Conservation (phyloP, 1,140 invertebrate species). For the Papilio polytes region DNA sequence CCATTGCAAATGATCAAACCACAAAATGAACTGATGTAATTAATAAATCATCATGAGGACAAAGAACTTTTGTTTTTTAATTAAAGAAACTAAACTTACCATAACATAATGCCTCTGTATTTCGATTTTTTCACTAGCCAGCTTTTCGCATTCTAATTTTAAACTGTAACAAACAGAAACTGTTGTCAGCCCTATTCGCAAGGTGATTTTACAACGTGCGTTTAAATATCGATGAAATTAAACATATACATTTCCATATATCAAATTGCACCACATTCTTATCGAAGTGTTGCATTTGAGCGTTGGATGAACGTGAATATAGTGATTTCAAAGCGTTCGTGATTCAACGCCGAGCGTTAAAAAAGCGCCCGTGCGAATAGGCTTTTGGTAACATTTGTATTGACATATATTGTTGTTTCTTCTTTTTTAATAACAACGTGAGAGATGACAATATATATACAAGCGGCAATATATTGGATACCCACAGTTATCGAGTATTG, state of each 20-base stretch:
- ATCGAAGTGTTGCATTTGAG: too few species aligned
- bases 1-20: slow-evolving; percentile 56
- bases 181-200: background rate
- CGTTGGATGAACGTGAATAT: too few species aligned
- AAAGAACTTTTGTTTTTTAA: slow-evolving; percentile 33
- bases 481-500: background rate
- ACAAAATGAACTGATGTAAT: slow-evolving; percentile 46
- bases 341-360: too few species aligned
- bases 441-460: background rate
- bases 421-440: background rate
- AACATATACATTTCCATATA: too few species aligned
- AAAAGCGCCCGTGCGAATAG: too few species aligned
- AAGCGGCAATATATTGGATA: background rate
- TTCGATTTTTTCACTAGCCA: slow-evolving; percentile 98
- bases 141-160: slow-evolving; percentile 95
- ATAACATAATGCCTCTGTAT: slow-evolving; percentile 99
- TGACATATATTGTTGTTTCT: background rate
- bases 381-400: background rate
- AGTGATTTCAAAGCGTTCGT: too few species aligned
- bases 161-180: slow-evolving; percentile 85
- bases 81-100: slow-evolving; percentile 86
- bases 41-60: slow-evolving; percentile 15
- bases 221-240: too few species aligned
- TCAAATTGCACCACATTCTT: too few species aligned
- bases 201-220: too few species aligned